Percentiles rank a stretch among this genome's conserved stretches.
phyloP scores from a whole-genome alignment of 2,888 invertebrate genomes.

The Polymixis flavicincta region DNA sequence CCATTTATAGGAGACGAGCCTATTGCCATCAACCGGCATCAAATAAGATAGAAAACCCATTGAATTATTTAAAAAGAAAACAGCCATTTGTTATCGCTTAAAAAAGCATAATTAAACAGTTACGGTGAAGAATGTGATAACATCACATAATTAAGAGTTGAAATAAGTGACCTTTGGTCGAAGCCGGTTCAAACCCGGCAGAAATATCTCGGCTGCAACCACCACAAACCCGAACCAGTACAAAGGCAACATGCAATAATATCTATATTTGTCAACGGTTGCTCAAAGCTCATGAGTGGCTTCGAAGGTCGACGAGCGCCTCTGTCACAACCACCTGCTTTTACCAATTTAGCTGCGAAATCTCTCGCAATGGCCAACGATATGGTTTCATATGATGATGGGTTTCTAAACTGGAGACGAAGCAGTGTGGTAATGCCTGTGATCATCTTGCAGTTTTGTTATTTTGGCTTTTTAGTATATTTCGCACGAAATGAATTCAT shows the following conservation, averaged over 20 bases:
- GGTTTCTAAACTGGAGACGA: conserved; percentile 35
- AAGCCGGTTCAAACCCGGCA: neutral
- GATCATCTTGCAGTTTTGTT: neutral
- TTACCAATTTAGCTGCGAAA: conserved; percentile 59
- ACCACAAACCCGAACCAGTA: conserved; percentile 5
- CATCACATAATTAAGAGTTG: neutral
- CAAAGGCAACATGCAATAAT: conserved; percentile 52
- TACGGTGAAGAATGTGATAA: neutral
- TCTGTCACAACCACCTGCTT: conserved; percentile 56
- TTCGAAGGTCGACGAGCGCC: conserved; percentile 56
- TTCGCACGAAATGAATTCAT: too few relatives aligned
- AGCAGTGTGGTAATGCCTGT: conserved; percentile 26
- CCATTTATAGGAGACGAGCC: too few relatives aligned
- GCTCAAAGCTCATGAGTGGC: conserved; percentile 57
- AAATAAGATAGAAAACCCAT: too few relatives aligned
- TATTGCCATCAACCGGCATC: too few relatives aligned
- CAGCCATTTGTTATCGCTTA: neutral
- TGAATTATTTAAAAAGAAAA: neutral
- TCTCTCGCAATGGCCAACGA: conserved; percentile 21
- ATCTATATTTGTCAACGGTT: conserved; percentile 55
- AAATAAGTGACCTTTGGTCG: neutral
- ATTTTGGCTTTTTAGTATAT: too few relatives aligned
- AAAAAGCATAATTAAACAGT: neutral
- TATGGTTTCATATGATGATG: conserved; percentile 37
- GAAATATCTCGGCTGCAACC: conserved; percentile 1